Evolutionary conservation across 1,140 invertebrate genomes (phyloP).

Genomic region (Atopsyche davidsoni): DNA sequence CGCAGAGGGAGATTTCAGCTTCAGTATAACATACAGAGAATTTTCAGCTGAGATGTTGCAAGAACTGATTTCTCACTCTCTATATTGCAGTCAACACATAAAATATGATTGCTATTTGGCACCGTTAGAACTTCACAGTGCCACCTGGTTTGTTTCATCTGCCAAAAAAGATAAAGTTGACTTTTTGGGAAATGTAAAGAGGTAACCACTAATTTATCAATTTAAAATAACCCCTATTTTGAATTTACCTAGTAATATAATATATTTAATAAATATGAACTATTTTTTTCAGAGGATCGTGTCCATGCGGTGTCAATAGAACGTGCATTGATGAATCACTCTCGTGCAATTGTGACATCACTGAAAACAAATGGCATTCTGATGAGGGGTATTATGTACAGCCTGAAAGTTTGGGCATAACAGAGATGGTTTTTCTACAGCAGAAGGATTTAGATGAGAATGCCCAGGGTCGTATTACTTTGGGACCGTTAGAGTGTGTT

Average conservation of each 20-base stretch:
- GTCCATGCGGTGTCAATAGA: conserved; percentile 62
- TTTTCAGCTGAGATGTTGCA: conserved; percentile 86
- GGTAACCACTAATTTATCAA: conserved; percentile 44
- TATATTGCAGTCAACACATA: conserved; percentile 84
- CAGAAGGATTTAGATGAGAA: conserved; percentile 74
- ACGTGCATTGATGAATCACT: conserved; percentile 73
- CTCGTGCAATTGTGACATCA: conserved; percentile 82
- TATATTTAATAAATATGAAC: too few species aligned
- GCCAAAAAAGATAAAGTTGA: conserved; percentile 69
- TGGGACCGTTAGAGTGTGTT: conserved; percentile 87
- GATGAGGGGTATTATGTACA: conserved; percentile 81
- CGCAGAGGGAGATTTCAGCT: conserved; percentile 69
- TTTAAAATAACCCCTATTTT: too few species aligned
- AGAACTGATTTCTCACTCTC: conserved; percentile 80
- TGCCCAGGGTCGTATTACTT: conserved; percentile 76
- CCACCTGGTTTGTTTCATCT: conserved; percentile 85
- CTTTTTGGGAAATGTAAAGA: conserved; percentile 77
- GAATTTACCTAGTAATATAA: too few species aligned
- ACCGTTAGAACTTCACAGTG: conserved; percentile 77
- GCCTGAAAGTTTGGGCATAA: conserved; percentile 77
- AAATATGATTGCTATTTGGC: conserved; percentile 89
- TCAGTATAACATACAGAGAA: conserved; percentile 80
- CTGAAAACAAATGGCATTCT: conserved; percentile 76
- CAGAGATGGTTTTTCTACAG: conserved; percentile 83
- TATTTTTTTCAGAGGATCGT: conserved; percentile 53